These are phyloP conservation scores for Marmota flaviventris DNA, from an alignment of 2,113 vertebrate genomes.

Conservation along the genomic window DNA sequence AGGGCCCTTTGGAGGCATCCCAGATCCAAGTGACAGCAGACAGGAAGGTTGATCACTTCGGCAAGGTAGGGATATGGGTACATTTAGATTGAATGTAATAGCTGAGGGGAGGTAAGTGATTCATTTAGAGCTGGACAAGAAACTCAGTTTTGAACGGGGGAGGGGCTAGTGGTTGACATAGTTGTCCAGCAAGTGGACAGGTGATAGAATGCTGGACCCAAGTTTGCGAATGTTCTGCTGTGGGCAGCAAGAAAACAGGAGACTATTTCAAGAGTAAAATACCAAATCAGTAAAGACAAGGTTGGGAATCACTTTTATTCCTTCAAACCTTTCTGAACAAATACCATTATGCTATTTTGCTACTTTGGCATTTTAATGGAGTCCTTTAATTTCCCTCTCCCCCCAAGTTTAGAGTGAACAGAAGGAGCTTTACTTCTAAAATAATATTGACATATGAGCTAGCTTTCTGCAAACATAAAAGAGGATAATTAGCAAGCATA, in stretches of 20 bases:
- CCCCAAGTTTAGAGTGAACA: slow-evolving; percentile 65
- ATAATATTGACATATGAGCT: slow-evolving; percentile 80
- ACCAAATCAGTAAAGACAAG: neutral
- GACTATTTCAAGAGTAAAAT: neutral
- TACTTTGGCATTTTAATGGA: slow-evolving; percentile 71
- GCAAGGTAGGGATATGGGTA: neutral
- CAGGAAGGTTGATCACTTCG: neutral
- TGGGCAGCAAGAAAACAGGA: neutral
- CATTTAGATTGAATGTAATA: neutral
- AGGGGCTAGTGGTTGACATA: accelerated
- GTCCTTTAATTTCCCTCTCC: slow-evolving; percentile 61
- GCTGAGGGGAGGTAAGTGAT: neutral
- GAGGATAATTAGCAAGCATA: slow-evolving; percentile 77
- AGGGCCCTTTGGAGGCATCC: neutral
- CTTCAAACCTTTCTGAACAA: slow-evolving; percentile 46
- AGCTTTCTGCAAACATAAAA: slow-evolving; percentile 72
- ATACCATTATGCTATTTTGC: slow-evolving; percentile 44
- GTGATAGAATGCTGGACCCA: neutral
- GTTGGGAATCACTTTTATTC: slow-evolving; percentile 60
- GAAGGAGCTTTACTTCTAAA: slow-evolving; percentile 76
- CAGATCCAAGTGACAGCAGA: neutral
- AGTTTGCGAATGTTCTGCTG: neutral
- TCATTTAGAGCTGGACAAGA: neutral
- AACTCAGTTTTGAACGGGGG: neutral
- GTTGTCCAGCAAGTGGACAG: neutral